Base-by-base conservation (phyloP, 1,140 invertebrate genomes). In the Pectinophora gossypiella region DNA sequence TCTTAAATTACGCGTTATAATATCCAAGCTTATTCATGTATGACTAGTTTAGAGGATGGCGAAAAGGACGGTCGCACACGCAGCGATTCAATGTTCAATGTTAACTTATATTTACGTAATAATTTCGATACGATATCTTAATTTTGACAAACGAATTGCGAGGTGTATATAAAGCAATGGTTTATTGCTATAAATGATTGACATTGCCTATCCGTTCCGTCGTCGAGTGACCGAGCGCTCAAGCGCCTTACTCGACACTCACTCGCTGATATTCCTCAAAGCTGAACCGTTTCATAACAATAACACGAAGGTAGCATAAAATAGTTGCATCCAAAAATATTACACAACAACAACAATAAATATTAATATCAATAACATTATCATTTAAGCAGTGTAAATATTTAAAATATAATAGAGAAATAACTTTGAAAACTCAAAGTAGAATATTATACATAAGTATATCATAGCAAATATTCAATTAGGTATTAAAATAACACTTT, bases 41-140 rank as follows among this genome's bases (percentile, higher is more conserved):
- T 76, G 72, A 84, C 81, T 87, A 87, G 81, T 87, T 87, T 87
- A 87, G 84, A 87, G 84, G 84, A 87, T 87, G 84, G 81, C 84
- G 79, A 78, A 74, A 69, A 79, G 84, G 84, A 87, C 84, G 84
- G 84, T 84, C 84, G 81, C 84, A 76, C 58, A 78, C 62, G 52
- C 64, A 78, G 81, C 81, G 83, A 83, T 86, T 69, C 64, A 68
- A 74, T 72, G 67, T 72, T 56, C 57, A 76, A 76, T 51, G 51
- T 74, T 72, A 83, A 85, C 70, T 75, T 85, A 81, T 73, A 54
- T 46, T 74, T 76, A 74, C 59, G 54, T 70, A 73, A 78, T 71
- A 81, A 76, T 76, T 84, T 80, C 56, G 74, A 68, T 76, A 74
- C 51, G 72, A 72, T 68, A 73, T 61, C 59, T 78, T 74, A 74